Base-by-base conservation (phyloP, 2,113 vertebrate species). In the Murina feae region DNA sequence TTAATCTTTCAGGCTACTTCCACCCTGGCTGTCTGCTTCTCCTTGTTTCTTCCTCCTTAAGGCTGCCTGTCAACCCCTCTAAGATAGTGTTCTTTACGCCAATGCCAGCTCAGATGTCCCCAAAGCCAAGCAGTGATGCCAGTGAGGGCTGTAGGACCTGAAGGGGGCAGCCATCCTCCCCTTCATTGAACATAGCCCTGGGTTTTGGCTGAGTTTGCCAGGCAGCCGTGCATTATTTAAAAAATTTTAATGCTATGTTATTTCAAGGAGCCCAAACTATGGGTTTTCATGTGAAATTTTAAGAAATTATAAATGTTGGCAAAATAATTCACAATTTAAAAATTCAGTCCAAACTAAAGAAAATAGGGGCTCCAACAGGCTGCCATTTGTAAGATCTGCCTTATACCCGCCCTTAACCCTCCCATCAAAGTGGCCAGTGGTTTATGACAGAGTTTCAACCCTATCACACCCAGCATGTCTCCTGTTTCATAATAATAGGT, bases 311-410 rank as follows among this genome's bases (percentile, higher is more conserved):
- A 93, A 85, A 83, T 76, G 12, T 75, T 93, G 53, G 32, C 74
- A 89, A 92, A 96, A 93, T 86, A 87, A 68, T 68, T 93, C 35
- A 82, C 20, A 58, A 72, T 90, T 86, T 1, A 11, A 47, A 89
- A 79, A 78, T 75, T 35, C 11, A 21, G 4, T 68, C 17, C 0
- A 63, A 17, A 10, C 42, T 71, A 93, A 88, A 72, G 37, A 47
- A 90, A 95, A 90, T 18, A 82, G 5, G 35, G 18, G 83, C 20
- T 79, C 66, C 4, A n/a, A 18, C 16, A 9, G 49, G 12, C 25
- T 58, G 7, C 58, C 32, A 1, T 83, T 83, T 80, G 44, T 65
- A 92, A 86, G 0, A 39, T 93, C 5, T 66, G n/a, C 35, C 60
- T 42, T 53, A 42, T 85, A 90, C 2, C 25, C 21, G 5, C 16